Base-by-base conservation (phyloP, 2,113 vertebrate genomes). In the Xerus inauris region DNA sequence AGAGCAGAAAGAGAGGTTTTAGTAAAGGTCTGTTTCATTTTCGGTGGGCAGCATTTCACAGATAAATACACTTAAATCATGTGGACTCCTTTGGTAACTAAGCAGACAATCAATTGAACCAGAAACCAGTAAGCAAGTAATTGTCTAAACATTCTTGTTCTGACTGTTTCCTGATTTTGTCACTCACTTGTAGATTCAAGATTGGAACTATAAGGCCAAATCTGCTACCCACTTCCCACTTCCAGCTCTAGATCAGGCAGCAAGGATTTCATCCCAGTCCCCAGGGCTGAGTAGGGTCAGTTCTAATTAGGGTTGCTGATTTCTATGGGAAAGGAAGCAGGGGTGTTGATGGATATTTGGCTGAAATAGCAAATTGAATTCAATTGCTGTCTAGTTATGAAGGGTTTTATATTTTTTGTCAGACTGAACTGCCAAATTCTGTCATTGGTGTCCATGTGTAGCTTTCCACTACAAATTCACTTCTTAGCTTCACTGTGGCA, bases 361-460 rank as follows among this genome's bases (percentile, higher is more conserved):
- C 99, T 32, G 98, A 99, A 62, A 99, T 99, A 90, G 99, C 99
- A 96, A 99, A 99, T 93, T 98, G 99, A 89, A 99, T 99, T 97
- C 99, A 99, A 86, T 99, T 99, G 98, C 98, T 99, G 30, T 99
- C 99, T 99, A 97, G 98, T 99, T 99, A 98, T 99, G 99, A 98
- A 99, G 98, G 71, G 96, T 91, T 93, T 99, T 98, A 32, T 98
- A 99, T 71, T 99, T 98, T 99, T 99, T 99, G 99, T 98, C 99
- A 99, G 97, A 99, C 99, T 69, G 99, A 99, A 30, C 99, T 99
- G 72, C 98, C 99, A 89, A 99, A 99, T 98, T 99, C 99, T 12
- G 98, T 99, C 98, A 67, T 99, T 99, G 96, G 99, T 98, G 40
- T 98, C 99, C 80, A 99, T 99, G 96, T 99, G 99, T 89, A 99